Base-by-base conservation (phyloP, 2,113 vertebrate genomes). In the Ellobius talpinus region DNA sequence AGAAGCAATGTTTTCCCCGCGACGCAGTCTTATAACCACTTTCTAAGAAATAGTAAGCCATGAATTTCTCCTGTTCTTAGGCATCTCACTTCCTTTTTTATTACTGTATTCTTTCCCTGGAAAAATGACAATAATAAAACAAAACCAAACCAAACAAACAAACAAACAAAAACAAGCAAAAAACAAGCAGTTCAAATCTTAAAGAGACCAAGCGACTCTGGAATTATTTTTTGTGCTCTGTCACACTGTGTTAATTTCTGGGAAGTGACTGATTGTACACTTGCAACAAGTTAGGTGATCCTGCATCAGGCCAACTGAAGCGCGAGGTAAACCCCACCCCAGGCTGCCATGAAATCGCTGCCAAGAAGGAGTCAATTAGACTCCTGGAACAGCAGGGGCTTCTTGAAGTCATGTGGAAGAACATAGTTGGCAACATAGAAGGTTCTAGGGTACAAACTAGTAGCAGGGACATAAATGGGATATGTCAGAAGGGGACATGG, bases 331-430 rank as follows among this genome's bases (percentile, higher is more conserved):
- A 95, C n/a, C 6, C 52, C n/a, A 3, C 72, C 12, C 91, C 36
- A 47, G 61, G 0, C 19, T 94, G 84, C 86, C 29, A 92, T 72
- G n/a, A 31, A 61, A 61, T 50, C 89, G 19, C 89, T 97, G 85
- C 96, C 95, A 93, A 65, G n/a, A 29, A n/a, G 29, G 45, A 65
- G 76, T 6, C 94, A 87, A 1, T 31, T 42, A 0, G 7, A n/a
- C 70, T 97, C 92, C 77, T 1, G 31, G 52, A 96, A 88, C 91
- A 85, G 78, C 7, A 1, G 72, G 96, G 96, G n/a, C 88, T 91
- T 81, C 85, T 90, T 86, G 68, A 1, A n/a, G 17, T 26, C 17
- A 24, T 63, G 90, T 91, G 87, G 55, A 93, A 11, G 33, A 95
- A 72, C 47, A 33, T 88, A 55, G 76, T 42, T 95, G 95, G 89